Percentiles rank a stretch among this genome's conserved stretches.
phyloP scores from a whole-genome alignment of 1,140 invertebrate species.

The Drosophila melanogaster region Release_6_plus_ISO1_MT NT_037436.4:6573501-6574000 shows the following conservation, averaged over 20 bases:
- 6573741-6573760: conserved; percentile 29
- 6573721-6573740: conserved; percentile 48
- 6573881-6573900: conserved; percentile 12
- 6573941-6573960: conserved; percentile 38
- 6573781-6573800: conserved; percentile 38
- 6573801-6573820: conserved; percentile 12
- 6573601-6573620: conserved; percentile 51
- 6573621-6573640: conserved; percentile 55
- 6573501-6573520: conserved; percentile 10
- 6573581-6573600: conserved; percentile 80
- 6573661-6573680: conserved; percentile 22
- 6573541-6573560: conserved; percentile 55
- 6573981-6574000: conserved; percentile 44
- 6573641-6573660: conserved; percentile 37
- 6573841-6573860: conserved; percentile 4
- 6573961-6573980: conserved; percentile 73
- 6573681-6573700: conserved; percentile 22
- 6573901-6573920: conserved; percentile 14
- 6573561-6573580: conserved; percentile 69
- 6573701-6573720: conserved; percentile 23
- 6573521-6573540: conserved; percentile 38
- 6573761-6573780: conserved; percentile 35
- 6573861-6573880: neutral
- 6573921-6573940: conserved; percentile 11
- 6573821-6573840: conserved; percentile 30